These are phyloP conservation scores for Hypomesus transpacificus DNA, from an alignment of 2,113 vertebrate species.

Conservation along the genomic window DNA sequence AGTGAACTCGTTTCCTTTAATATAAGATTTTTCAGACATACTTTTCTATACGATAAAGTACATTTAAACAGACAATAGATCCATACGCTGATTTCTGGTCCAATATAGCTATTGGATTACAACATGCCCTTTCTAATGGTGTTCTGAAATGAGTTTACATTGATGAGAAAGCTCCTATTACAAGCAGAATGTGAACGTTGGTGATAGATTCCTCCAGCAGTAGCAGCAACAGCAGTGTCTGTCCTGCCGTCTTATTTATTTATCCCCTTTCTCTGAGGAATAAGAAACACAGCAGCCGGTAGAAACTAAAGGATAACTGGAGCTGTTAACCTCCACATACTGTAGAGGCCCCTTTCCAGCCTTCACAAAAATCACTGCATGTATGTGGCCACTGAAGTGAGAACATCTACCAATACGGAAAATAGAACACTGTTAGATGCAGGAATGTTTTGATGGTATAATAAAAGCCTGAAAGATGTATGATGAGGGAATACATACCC, in stretches of 20 bases:
- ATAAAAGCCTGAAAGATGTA: too few relatives aligned
- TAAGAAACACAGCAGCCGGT: slow-evolving; percentile 26
- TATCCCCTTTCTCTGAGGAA: slow-evolving; percentile 15
- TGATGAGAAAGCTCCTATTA: background rate
- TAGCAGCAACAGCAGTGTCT: background rate
- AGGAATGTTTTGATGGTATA: too few relatives aligned
- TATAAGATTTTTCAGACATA: too few relatives aligned
- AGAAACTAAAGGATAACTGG: slow-evolving; percentile 21
- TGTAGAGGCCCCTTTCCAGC: slow-evolving; percentile 6
- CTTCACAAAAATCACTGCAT: background rate
- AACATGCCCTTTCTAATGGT: background rate
- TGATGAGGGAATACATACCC: too few relatives aligned
- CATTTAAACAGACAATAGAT: background rate
- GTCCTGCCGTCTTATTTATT: slow-evolving; percentile 10
- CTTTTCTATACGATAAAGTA: too few relatives aligned
- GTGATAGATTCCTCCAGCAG: background rate
- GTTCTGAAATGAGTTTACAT: slow-evolving; percentile 1
- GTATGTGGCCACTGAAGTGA: too few relatives aligned
- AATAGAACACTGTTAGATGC: too few relatives aligned
- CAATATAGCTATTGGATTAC: background rate
- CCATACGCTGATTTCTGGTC: background rate
- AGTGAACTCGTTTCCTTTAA: too few relatives aligned
- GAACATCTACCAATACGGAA: too few relatives aligned
- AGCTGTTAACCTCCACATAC: slow-evolving; percentile 31
- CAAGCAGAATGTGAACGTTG: background rate